Conservation (phyloP, 2,888 invertebrate species). For the Agriopis aurantiaria region DNA sequence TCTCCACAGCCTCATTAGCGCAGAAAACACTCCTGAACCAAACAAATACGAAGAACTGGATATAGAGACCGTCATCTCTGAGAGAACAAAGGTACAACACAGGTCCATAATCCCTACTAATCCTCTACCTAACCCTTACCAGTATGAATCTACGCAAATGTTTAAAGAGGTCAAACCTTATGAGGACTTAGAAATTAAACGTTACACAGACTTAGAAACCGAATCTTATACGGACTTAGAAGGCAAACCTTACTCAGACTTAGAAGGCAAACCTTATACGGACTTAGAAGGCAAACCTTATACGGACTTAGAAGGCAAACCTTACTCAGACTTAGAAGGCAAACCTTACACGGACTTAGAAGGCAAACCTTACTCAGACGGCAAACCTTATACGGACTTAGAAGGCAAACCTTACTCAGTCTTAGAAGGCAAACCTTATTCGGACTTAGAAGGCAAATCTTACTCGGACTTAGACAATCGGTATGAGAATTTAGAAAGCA, state of each 20-base stretch:
- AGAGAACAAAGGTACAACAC: slow-evolving; percentile 85
- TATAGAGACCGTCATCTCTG: slow-evolving; percentile 73
- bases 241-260: slow-evolving; percentile 26
- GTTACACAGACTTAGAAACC: slow-evolving; percentile 21
- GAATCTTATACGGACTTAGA: slow-evolving; percentile 31
- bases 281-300: slow-evolving; percentile 1
- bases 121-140: slow-evolving; percentile 68
- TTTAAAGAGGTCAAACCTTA: slow-evolving; percentile 53
- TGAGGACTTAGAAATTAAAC: slow-evolving; percentile 34
- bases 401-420: slow-evolving; percentile 20
- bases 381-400: slow-evolving; percentile 33
- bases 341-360: slow-evolving; percentile 31
- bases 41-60: slow-evolving; percentile 72
- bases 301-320: slow-evolving; percentile 24
- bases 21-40: slow-evolving; percentile 76
- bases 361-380: too few species aligned
- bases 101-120: slow-evolving; percentile 80
- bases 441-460: slow-evolving; percentile 18
- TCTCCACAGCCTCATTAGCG: slow-evolving; percentile 82
- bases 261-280: slow-evolving; percentile 22
- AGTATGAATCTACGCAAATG: slow-evolving; percentile 47
- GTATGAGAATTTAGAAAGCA: slow-evolving; percentile 4
- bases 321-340: slow-evolving; percentile 22
- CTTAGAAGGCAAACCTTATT: slow-evolving; percentile 20
- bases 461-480: slow-evolving; percentile 39